Evolutionary conservation across 2,797 vertebrate species (phyloP).

Genomic region (Clarias laeviceps): DNA sequence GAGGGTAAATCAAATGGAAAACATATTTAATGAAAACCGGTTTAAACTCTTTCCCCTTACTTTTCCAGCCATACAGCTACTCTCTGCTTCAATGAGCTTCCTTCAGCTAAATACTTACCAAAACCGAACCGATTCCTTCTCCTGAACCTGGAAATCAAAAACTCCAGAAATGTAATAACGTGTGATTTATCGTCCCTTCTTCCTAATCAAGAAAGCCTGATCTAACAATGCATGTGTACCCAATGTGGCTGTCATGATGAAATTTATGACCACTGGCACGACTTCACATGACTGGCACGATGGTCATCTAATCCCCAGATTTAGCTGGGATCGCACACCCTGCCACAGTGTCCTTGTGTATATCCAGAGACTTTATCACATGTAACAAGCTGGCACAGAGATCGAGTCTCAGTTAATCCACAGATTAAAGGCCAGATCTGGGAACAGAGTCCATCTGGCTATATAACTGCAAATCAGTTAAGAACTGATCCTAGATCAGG

Average conservation of each 20-base stretch:
- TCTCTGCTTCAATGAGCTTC: not conserved
- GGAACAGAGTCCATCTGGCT: not conserved
- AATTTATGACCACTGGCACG: not conserved
- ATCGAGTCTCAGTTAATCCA: conserved; percentile 14
- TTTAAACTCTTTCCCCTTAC: not conserved
- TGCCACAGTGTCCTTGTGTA: conserved; percentile 3
- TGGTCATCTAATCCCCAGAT: conserved; percentile 27
- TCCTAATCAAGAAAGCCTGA: no score
- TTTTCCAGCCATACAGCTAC: not conserved
- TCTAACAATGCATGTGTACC: no score
- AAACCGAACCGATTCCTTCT: not conserved
- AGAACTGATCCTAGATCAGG: conserved; percentile 10
- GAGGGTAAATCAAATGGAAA: not conserved
- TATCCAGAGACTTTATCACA: conserved; percentile 24
- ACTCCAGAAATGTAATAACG: not conserved
- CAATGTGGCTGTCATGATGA: not conserved
- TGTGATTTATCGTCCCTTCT: not conserved
- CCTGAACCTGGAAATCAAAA: not conserved
- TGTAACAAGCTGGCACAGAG: conserved; percentile 22
- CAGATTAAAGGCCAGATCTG: conserved; percentile 25
- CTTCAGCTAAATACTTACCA: not conserved
- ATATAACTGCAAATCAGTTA: not conserved
- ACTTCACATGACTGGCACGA: conserved; percentile 20
- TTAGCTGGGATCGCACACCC: conserved; percentile 2
- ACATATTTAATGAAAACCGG: not conserved